phyloP scores from a whole-genome alignment of 2,113 vertebrate genomes.

The Rhagologus leucostigma region DNA sequence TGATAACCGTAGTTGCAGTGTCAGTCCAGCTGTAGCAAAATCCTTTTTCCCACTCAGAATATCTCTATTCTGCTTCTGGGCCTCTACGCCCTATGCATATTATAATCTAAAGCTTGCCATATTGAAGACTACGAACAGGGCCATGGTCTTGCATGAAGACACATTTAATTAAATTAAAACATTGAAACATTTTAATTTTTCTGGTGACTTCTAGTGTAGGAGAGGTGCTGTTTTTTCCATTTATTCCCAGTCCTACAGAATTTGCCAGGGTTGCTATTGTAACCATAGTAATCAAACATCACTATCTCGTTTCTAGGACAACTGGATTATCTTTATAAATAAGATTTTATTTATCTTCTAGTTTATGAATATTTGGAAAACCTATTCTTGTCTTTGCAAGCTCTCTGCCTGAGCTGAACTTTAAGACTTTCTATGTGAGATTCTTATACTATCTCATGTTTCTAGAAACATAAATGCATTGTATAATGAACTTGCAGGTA shows the following conservation, averaged over 20 bases:
- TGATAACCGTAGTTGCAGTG: neutral
- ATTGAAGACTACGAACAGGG: neutral
- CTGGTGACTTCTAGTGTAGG: neutral
- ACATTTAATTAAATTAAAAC: neutral
- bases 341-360: neutral
- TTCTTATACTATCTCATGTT: neutral
- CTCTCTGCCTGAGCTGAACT: neutral
- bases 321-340: neutral
- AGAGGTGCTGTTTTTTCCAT: neutral
- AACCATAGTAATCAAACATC: neutral
- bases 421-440: neutral
- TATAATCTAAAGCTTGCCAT: neutral
- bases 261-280: neutral
- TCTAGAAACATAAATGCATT: neutral
- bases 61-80: neutral
- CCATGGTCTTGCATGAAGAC: rapidly evolving
- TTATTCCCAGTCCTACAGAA: neutral
- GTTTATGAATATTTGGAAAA: neutral
- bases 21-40: neutral
- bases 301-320: neutral
- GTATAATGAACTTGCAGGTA: neutral
- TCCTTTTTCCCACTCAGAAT: neutral
- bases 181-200: neutral
- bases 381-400: neutral
- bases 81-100: neutral